phyloP scores from a whole-genome alignment of 37 sponge, comb jelly and placozoan genomes.

The Axinella damicornis region DNA sequence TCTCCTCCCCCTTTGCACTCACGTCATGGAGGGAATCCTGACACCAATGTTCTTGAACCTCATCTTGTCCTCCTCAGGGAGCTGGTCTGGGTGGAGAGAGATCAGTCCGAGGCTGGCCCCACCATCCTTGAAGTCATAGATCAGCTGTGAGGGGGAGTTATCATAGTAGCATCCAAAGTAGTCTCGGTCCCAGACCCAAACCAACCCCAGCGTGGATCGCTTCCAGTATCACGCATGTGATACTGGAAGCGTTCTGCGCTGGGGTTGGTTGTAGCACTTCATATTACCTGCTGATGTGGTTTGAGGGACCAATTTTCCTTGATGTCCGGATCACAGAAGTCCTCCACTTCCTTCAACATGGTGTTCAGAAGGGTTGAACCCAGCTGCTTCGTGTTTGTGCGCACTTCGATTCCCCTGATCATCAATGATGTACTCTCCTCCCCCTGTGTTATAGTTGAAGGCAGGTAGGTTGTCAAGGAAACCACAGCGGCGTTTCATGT shows the following conservation, averaged over 20 bases:
- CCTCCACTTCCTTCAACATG: conserved; percentile 82
- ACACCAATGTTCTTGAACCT: conserved; percentile 68
- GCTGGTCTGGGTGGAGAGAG: conserved; percentile 69
- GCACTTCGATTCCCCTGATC: conserved; percentile 30
- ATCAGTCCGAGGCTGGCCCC: conserved; percentile 70
- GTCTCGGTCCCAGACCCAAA: too few relatives aligned
- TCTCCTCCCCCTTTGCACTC: conserved; percentile 28
- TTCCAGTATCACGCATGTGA: too few relatives aligned
- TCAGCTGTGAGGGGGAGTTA: conserved; percentile 48
- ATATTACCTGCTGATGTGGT: conserved; percentile 74
- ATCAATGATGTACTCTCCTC: conserved; percentile 45
- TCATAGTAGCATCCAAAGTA: too few relatives aligned
- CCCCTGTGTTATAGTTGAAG: conserved; percentile 84
- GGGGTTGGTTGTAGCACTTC: background rate
- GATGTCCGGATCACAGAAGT: conserved; percentile 79
- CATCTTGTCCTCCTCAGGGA: conserved; percentile 41
- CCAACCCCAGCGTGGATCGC: too few relatives aligned
- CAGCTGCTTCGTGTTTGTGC: conserved; percentile 67
- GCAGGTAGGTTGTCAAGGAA: conserved; percentile 70
- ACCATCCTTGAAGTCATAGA: conserved; percentile 77
- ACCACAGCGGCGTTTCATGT: conserved; percentile 82
- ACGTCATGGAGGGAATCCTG: conserved; percentile 65
- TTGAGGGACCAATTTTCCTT: conserved; percentile 70
- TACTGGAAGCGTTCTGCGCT: background rate
- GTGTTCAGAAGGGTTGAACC: conserved; percentile 84